Conservation (phyloP, 2,113 vertebrate species). For the Centropus bengalensis region DNA sequence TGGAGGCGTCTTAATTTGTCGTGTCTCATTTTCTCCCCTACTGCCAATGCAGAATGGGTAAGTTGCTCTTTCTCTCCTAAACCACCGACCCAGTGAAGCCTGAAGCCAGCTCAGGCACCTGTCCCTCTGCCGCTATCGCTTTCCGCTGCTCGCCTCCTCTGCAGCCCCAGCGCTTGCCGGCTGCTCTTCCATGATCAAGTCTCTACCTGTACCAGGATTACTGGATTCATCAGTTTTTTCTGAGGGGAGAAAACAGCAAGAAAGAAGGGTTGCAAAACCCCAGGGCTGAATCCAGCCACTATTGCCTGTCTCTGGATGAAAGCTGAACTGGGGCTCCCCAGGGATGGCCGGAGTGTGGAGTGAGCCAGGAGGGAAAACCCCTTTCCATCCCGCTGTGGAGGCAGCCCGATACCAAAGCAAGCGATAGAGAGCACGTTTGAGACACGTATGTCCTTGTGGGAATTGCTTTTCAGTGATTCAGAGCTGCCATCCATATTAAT, state of each 20-base stretch:
- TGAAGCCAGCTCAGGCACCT: accelerated
- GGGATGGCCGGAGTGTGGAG: not conserved
- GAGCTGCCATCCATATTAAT: not conserved
- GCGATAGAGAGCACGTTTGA: accelerated
- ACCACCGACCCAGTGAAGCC: accelerated
- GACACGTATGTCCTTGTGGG: not conserved
- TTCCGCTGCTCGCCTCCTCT: not conserved
- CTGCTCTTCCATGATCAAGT: not conserved
- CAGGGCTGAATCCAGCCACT: not conserved
- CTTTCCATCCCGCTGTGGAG: not conserved
- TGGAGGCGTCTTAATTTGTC: not conserved
- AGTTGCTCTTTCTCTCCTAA: not conserved
- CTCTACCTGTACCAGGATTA: not conserved
- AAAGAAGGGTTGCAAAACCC: not conserved
- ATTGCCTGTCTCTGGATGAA: not conserved
- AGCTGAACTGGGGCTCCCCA: accelerated
- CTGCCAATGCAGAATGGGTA: not conserved
- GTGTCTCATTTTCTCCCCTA: not conserved
- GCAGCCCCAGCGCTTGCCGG: not conserved
- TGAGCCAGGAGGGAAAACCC: not conserved
- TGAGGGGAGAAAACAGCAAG: not conserved
- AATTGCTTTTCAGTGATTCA: not conserved
- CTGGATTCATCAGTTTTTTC: accelerated
- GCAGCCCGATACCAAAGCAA: accelerated
- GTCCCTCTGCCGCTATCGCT: not conserved